These are phyloP conservation scores for Chelonia mydas DNA, from an alignment of 2,797 vertebrate genomes.

Conservation along the genomic window DNA sequence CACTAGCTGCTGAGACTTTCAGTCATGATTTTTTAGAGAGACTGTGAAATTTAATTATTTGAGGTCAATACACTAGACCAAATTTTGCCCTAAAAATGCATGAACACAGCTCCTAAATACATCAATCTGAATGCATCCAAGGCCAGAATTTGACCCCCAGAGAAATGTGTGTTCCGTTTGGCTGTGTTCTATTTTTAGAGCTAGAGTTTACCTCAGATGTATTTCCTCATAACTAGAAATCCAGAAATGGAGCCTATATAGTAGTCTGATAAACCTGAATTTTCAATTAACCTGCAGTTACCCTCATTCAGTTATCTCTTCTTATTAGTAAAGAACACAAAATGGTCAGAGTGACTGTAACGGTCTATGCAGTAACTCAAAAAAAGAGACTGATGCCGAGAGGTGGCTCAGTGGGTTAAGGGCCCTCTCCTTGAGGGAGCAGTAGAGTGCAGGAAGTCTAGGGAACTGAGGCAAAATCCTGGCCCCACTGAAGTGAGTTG, in stretches of 20 bases:
- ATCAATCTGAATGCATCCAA: not conserved
- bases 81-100: not conserved
- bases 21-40: not conserved
- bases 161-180: not conserved
- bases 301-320: not conserved
- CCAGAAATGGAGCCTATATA: not conserved
- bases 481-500: accelerated
- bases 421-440: accelerated
- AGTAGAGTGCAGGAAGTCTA: not conserved
- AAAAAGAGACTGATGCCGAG: not conserved
- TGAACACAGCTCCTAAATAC: not conserved
- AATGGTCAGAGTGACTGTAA: not conserved
- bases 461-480: accelerated
- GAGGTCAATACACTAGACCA: not conserved
- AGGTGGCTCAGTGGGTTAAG: not conserved
- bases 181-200: not conserved
- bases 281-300: not conserved
- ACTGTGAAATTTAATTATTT: not conserved
- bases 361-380: not conserved
- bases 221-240: not conserved
- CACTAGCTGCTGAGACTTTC: not conserved
- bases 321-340: not conserved
- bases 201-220: not conserved
- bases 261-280: not conserved
- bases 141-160: not conserved